phyloP scores from a whole-genome alignment of 2,888 invertebrate species.

The Odontomyia ornata region DNA sequence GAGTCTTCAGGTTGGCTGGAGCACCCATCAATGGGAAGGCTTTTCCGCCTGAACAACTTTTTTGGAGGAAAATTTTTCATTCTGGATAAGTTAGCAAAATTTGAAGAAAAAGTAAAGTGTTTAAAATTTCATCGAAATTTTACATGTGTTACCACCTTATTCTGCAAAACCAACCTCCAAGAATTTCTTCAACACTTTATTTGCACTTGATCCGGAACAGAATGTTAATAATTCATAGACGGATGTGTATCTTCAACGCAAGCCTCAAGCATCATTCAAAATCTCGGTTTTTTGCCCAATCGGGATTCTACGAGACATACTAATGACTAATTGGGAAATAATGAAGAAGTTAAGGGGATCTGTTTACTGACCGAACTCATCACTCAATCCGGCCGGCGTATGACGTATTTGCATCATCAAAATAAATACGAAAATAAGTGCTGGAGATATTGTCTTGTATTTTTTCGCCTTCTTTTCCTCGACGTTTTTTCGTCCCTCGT shows the following conservation, averaged over 20 bases:
- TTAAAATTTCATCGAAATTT: too few relatives aligned
- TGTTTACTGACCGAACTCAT: not conserved
- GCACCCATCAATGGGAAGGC: too few relatives aligned
- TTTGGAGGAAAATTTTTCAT: too few relatives aligned
- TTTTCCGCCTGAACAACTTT: too few relatives aligned
- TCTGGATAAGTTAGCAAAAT: too few relatives aligned
- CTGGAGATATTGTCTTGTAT: not conserved
- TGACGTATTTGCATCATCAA: constrained; percentile 2
- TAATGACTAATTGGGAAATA: constrained; percentile 36
- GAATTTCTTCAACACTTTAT: not conserved
- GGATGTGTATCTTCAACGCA: constrained; percentile 6
- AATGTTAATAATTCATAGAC: constrained; percentile 22
- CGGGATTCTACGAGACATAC: not conserved
- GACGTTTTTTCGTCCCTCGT: not conserved
- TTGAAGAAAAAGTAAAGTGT: too few relatives aligned
- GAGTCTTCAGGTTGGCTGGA: too few relatives aligned
- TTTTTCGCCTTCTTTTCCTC: not conserved
- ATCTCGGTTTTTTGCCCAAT: constrained; percentile 12
- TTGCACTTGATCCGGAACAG: constrained; percentile 22
- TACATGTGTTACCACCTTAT: not conserved
- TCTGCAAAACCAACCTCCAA: not conserved
- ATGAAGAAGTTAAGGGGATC: not conserved
- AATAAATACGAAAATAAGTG: not conserved
- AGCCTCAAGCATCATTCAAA: not conserved
- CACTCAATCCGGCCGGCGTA: not conserved